A percentile compares a stretch with the other conserved stretches of the same genome.
phyloP scores from a whole-genome alignment of 2,888 invertebrate species.

The Ceramica pisi region DNA sequence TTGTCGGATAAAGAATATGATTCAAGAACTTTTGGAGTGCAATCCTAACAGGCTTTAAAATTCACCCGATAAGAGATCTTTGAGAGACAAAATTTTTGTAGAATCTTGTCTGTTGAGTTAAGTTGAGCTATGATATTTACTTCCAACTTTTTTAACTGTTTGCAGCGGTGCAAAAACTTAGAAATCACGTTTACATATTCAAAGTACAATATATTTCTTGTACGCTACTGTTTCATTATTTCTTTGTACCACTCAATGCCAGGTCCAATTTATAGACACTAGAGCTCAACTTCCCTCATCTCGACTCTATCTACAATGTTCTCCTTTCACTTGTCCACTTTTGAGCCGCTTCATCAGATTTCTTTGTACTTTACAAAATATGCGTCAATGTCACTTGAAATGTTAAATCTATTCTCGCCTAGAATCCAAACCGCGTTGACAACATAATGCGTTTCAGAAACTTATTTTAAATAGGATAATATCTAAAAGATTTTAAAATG shows the following conservation, averaged over 20 bases:
- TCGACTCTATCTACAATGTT: background rate
- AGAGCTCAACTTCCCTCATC: constrained; percentile 15
- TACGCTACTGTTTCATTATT: constrained; percentile 16
- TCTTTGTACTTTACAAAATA: background rate
- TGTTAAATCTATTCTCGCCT: background rate
- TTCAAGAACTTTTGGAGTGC: background rate
- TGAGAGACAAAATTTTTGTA: background rate
- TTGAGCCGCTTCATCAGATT: background rate
- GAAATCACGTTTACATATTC: background rate
- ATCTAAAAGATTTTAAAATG: background rate
- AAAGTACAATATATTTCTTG: background rate
- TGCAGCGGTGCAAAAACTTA: background rate
- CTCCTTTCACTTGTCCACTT: background rate
- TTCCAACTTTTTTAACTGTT: constrained; percentile 18
- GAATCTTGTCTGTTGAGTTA: constrained; percentile 10
- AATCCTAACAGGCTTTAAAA: background rate
- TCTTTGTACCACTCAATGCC: background rate
- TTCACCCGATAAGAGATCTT: background rate
- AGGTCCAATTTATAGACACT: background rate
- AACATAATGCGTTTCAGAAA: background rate
- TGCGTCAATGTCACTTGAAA: background rate
- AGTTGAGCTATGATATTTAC: background rate
- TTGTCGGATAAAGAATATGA: background rate
- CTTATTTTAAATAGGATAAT: background rate
- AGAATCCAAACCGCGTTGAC: background rate